Conservation (phyloP, 2,113 vertebrate species). For the Paraplagusia blochii region DNA sequence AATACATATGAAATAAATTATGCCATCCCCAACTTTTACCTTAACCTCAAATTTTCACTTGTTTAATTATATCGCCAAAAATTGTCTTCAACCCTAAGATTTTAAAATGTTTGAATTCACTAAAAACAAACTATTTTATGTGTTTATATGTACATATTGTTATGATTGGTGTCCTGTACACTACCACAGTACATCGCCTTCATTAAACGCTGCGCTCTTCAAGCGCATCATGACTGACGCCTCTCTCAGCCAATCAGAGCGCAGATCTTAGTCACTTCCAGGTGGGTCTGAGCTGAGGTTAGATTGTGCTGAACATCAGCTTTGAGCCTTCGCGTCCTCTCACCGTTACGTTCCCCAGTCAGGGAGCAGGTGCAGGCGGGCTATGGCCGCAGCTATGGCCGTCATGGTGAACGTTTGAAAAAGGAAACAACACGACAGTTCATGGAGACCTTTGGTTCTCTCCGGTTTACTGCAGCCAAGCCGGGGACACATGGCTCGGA, state of each 20-base stretch:
- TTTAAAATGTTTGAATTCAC: no score
- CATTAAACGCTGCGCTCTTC: constrained; percentile 39
- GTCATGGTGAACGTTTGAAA: no score
- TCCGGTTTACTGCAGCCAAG: constrained; percentile 34
- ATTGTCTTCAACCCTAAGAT: no score
- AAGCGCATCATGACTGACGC: constrained; percentile 56
- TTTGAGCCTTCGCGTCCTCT: constrained; percentile 18
- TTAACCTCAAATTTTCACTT: no score
- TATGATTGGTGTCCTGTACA: neutral
- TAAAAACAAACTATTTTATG: no score
- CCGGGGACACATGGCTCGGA: constrained; percentile 2
- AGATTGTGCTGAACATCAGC: constrained; percentile 50
- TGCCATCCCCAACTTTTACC: no score
- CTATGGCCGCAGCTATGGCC: no score
- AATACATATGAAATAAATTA: no score
- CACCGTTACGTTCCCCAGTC: constrained; percentile 15
- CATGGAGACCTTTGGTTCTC: no score
- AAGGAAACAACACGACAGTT: no score
- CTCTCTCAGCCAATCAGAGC: constrained; percentile 64
- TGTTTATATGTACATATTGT: no score
- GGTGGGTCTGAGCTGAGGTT: constrained; percentile 51
- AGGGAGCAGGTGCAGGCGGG: constrained; percentile 20
- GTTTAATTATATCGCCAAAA: no score
- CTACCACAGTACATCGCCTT: constrained; percentile 10
- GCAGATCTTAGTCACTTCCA: constrained; percentile 6